Evolutionary conservation across 37 sponge, comb jelly and placozoan genomes (phyloP), one percentile per base, ranked within the genome.

Genomic region (Eunapius fragilis): DNA sequence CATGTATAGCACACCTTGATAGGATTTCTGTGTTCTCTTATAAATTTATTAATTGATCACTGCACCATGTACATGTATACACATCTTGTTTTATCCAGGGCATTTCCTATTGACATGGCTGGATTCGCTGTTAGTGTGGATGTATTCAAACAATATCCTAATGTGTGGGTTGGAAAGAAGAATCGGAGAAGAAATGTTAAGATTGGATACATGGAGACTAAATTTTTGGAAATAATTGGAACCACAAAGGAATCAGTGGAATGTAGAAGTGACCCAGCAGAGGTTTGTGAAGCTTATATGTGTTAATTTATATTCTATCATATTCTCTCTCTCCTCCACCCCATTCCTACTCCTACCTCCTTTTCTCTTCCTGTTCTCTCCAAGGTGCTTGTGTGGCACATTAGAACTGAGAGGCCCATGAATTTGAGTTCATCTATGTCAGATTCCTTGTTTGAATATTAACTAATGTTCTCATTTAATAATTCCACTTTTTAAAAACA

Each of bases 41-140:
- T 41, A n/a, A n/a, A n/a, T n/a, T n/a, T n/a, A n/a, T n/a, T n/a
- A n/a, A n/a, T n/a, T 41, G 41, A 9, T 9, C 41, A 41, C 6
- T 41, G 6, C 6, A 6, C 6, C 6, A 3, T 9, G 41, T 41
- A 6, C 41, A 41, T 41, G 41, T 41, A 6, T 41, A 9, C 3
- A 6, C 6, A 41, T 6, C 6, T 41, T 6, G 6, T 58, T 19
- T 17, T 17, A 1, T 72, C 71, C 31, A 94, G 98, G 38, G 72
- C 41, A 14, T 88, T 97, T 50, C 95, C 98, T 2, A 72, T 97
- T 68, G 98, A 97, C 67, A 97, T 97, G 98, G 96, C 98, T 25
- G 94, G 95, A 25, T 97, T 97, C 89, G 98, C 96, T 24, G 85
- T 97, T 0, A 77, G 91, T 37, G 67, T 93, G 1, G 22, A 33